Evolutionary conservation across 2,888 invertebrate species (phyloP).

Genomic region (Melanargia galathea): DNA sequence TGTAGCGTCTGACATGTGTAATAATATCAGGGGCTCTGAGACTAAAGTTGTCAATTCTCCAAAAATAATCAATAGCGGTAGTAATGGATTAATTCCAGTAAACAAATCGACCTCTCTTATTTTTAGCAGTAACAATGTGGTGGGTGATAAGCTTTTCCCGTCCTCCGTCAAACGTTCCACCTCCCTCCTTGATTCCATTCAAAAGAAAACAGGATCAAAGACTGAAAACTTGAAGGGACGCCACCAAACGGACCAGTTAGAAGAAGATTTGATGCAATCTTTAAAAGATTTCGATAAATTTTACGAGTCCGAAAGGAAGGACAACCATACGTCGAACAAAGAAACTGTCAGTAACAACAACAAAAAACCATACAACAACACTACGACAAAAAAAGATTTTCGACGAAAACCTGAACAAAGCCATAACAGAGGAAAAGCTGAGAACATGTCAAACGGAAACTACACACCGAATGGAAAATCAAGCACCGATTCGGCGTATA

Average conservation of each 20-base stretch:
- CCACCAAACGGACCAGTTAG: slow-evolving; percentile 73
- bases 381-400: slow-evolving; percentile 59
- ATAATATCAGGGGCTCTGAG: slow-evolving; percentile 62
- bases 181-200: slow-evolving; percentile 80
- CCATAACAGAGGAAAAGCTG: slow-evolving; percentile 63
- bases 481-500: slow-evolving; percentile 89
- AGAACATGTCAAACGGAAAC: slow-evolving; percentile 63
- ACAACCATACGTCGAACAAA: slow-evolving; percentile 56
- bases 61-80: slow-evolving; percentile 55
- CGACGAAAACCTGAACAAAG: slow-evolving; percentile 62
- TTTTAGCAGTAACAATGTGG: slow-evolving; percentile 81
- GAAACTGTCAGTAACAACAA: slow-evolving; percentile 52
- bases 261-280: slow-evolving; percentile 78
- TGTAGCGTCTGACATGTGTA: slow-evolving; percentile 64
- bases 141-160: slow-evolving; percentile 74
- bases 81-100: slow-evolving; percentile 69
- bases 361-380: slow-evolving; percentile 48
- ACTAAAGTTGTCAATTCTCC: slow-evolving; percentile 65
- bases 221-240: slow-evolving; percentile 65
- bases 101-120: slow-evolving; percentile 80
- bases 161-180: slow-evolving; percentile 81
- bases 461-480: slow-evolving; percentile 66
- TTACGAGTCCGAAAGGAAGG: slow-evolving; percentile 69
- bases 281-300: slow-evolving; percentile 77
- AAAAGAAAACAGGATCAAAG: slow-evolving; percentile 66